phyloP scores from a whole-genome alignment of 2,113 vertebrate genomes.

The Phycodurus eques region DNA sequence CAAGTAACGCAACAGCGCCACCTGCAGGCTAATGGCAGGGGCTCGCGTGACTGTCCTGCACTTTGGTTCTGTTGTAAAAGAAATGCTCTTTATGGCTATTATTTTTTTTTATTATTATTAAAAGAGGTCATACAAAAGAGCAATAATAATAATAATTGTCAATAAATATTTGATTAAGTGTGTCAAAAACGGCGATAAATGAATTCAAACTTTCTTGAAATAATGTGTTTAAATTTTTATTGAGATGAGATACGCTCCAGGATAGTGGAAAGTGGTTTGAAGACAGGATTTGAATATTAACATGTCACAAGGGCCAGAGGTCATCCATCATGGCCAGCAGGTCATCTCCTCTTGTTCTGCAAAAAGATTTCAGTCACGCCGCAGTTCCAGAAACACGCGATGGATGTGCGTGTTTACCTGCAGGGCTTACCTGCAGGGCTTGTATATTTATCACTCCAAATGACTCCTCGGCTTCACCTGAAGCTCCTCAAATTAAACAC shows the following conservation, averaged over 20 bases:
- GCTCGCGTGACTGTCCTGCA: no score
- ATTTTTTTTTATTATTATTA: background rate
- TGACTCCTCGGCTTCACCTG: conserved; percentile 64
- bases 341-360: conserved; percentile 73
- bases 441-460: conserved; percentile 83
- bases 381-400: background rate
- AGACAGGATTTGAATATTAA: no score
- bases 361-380: conserved; percentile 59
- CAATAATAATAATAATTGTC: background rate
- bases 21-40: background rate
- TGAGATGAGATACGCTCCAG: background rate
- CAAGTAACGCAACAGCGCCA: background rate
- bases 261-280: no score
- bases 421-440: conserved; percentile 83
- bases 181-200: background rate
- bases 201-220: background rate
- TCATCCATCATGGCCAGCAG: conserved; percentile 90
- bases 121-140: background rate
- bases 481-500: conserved; percentile 34
- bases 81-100: background rate
- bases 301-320: conserved; percentile 60
- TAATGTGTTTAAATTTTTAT: background rate
- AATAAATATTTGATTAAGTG: background rate
- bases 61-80: background rate
- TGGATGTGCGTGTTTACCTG: conserved; percentile 67